Evolutionary conservation across 2,113 vertebrate genomes (phyloP).

Genomic region (Centropristis striata): DNA sequence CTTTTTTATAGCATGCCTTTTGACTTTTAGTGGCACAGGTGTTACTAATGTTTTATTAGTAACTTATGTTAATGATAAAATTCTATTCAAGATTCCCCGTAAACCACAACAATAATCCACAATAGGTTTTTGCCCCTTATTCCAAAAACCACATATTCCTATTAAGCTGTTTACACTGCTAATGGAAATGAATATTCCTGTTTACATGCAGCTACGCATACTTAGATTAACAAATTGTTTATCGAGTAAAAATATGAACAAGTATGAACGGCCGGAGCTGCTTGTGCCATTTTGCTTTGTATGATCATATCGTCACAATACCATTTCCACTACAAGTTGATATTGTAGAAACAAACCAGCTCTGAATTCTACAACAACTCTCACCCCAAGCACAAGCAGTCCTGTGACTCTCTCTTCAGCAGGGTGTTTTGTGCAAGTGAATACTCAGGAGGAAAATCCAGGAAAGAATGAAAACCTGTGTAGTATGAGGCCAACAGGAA

Average conservation of each 20-base stretch:
- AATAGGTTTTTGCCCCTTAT: too few species aligned
- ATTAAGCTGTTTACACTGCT: too few species aligned
- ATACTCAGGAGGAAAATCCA: background rate
- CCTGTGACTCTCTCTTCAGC: conserved; percentile 4
- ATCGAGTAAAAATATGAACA: too few species aligned
- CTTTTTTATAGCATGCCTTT: background rate
- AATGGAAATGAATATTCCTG: too few species aligned
- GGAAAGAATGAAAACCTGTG: conserved; percentile 18
- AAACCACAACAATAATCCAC: too few species aligned
- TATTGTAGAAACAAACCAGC: background rate
- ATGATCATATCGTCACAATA: background rate
- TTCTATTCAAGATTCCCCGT: too few species aligned
- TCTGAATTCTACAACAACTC: background rate
- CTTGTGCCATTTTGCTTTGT: too few species aligned
- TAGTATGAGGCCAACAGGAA: background rate
- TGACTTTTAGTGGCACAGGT: background rate
- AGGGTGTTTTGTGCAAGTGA: background rate
- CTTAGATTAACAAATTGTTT: too few species aligned
- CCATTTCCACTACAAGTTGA: background rate
- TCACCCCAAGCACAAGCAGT: conserved; percentile 17
- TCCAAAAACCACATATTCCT: too few species aligned
- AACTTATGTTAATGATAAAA: too few species aligned
- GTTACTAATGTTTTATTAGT: background rate
- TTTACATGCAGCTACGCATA: too few species aligned
- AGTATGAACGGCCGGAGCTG: too few species aligned